phyloP scores from a whole-genome alignment of 2,113 vertebrate genomes.

The Oryzias woworae region DNA sequence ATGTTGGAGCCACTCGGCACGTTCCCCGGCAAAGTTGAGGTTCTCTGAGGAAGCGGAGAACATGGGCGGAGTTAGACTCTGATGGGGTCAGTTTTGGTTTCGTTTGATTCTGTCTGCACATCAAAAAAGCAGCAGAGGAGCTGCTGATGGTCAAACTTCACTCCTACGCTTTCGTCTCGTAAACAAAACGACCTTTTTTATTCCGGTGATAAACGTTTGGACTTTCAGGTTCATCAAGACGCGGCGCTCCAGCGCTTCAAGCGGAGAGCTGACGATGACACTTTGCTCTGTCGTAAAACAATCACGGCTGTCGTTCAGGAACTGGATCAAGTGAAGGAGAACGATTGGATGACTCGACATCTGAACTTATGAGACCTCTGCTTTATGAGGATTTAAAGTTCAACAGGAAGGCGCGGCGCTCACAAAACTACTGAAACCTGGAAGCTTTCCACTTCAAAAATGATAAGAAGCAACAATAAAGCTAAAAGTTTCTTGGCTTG shows the following conservation, averaged over 20 bases:
- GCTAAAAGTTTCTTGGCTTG: too few species aligned
- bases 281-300: conserved; percentile 16
- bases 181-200: too few species aligned
- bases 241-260: too few species aligned
- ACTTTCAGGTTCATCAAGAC: too few species aligned
- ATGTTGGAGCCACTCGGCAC: conserved; percentile 42
- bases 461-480: not conserved
- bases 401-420: not conserved
- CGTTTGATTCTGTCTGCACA: too few species aligned
- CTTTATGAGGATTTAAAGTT: conserved; percentile 30
- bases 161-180: too few species aligned
- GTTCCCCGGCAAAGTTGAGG: conserved; percentile 68
- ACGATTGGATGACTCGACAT: not conserved
- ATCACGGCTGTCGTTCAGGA: not conserved
- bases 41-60: conserved; percentile 56
- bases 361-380: not conserved
- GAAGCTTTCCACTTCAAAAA: not conserved
- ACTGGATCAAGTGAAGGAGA: not conserved
- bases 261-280: not conserved
- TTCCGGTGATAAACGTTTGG: too few species aligned
- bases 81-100: too few species aligned
- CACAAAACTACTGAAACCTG: not conserved
- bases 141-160: too few species aligned
- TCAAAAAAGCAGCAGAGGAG: too few species aligned
- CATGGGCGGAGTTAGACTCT: not conserved